Evolutionary conservation across 2,113 vertebrate species (phyloP).

Genomic region (Lagopus muta): DNA sequence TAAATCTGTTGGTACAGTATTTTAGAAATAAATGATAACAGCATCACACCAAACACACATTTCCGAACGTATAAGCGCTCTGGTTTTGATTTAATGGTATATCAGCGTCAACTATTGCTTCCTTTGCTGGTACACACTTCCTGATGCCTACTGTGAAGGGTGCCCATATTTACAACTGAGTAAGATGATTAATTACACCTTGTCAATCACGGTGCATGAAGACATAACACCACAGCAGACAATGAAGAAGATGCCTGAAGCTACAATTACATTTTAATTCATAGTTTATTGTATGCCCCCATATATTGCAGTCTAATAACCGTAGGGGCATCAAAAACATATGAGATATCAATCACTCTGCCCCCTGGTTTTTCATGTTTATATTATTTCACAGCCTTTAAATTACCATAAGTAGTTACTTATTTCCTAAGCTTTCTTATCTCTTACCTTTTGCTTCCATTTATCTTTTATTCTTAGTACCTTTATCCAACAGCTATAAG

Average conservation of each 20-base stretch:
- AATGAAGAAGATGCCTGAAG: conserved; percentile 85
- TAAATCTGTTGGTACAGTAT: conserved; percentile 86
- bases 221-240: conserved; percentile 86
- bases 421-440: conserved; percentile 64
- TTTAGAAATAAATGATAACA: conserved; percentile 84
- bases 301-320: conserved; percentile 83
- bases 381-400: conserved; percentile 63
- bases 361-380: conserved; percentile 70
- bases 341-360: conserved; percentile 82
- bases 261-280: conserved; percentile 85
- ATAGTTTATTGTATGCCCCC: conserved; percentile 83
- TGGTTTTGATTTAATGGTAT: conserved; percentile 84
- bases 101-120: conserved; percentile 83
- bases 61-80: conserved; percentile 74
- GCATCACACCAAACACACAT: conserved; percentile 85
- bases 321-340: conserved; percentile 75
- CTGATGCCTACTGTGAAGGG: conserved; percentile 85
- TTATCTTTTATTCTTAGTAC: conserved; percentile 70
- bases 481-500: conserved; percentile 71
- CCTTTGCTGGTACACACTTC: conserved; percentile 84
- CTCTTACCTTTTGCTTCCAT: conserved; percentile 70
- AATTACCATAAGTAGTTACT: conserved; percentile 66
- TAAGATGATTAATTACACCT: conserved; percentile 89
- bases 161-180: conserved; percentile 87
- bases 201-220: conserved; percentile 89